A percentile compares a stretch with the other conserved stretches of the same genome.
Conservation (phyloP, 2,113 vertebrate species). For the Pycnonotus jocosus region DNA sequence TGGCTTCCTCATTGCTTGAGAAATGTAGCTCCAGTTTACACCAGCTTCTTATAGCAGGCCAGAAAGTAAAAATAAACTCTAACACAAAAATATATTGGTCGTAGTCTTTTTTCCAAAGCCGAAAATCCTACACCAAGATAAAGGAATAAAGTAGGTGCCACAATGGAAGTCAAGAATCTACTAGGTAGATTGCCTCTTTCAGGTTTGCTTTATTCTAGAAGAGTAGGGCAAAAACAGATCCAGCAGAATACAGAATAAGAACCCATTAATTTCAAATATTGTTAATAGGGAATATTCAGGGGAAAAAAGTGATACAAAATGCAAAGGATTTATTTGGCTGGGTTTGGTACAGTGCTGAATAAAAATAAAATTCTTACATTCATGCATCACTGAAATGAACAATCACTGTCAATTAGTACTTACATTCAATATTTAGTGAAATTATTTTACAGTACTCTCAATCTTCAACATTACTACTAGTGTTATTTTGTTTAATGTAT, state of each 20-base stretch:
- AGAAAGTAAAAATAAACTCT: constrained; percentile 3
- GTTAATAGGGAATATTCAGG: neutral
- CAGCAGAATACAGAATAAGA: neutral
- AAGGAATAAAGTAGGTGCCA: neutral
- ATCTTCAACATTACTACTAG: neutral
- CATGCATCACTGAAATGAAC: constrained; percentile 11
- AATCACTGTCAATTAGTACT: constrained; percentile 29
- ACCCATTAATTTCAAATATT: neutral
- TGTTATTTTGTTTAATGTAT: neutral
- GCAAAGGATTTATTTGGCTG: neutral
- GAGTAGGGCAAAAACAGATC: neutral
- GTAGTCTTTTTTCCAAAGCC: neutral
- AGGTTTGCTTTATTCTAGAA: neutral
- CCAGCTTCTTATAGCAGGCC: neutral
- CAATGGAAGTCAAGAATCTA: neutral
- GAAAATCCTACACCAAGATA: neutral
- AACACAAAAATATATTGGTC: neutral
- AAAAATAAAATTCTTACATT: neutral
- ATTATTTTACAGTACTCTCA: neutral
- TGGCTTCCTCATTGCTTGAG: neutral
- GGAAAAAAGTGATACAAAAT: neutral
- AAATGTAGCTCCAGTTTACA: neutral
- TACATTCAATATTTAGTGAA: neutral
- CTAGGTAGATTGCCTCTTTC: neutral
- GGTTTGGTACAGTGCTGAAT: neutral